Base-by-base conservation (phyloP, 2,113 vertebrate species). In the Rhinopomastus cyanomelas region DNA sequence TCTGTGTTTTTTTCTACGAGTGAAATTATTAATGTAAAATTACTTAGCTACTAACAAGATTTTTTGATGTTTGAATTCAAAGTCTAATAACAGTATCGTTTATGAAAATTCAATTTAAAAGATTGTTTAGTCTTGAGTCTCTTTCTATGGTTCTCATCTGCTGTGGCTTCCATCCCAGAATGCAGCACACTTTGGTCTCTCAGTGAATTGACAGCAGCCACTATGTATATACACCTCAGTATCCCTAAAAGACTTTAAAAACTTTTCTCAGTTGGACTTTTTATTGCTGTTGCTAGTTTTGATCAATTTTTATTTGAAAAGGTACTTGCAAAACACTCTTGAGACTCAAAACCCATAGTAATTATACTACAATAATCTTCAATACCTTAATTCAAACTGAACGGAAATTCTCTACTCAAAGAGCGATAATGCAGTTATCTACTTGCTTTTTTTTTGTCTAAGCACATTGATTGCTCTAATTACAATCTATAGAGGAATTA, bases 241-340 rank as follows among this genome's bases (percentile, higher is more conserved):
- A 88, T 44, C 30, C n/a, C 48, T 67, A 55, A 85, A 79, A 85
- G 46, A 36, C 29, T 51, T 71, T 11, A 64, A 85, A 85, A 66
- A 42, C 5, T 69, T 88, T 62, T 68, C 34, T 46, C 25, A 46
- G 26, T 44, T 39, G 21, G 83, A 85, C 20, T 74, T 93, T 92
- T 90, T 75, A 85, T 83, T 92, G 10, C 36, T 78, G 19, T 68
- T 92, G 42, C 59, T 79, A 73, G 36, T 14, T 49, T 67, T 69
- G 42, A 72, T 57, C 55, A 91, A 62, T 92, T 94, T 78, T 81
- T 26, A 48, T 90, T 93, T 81, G 34, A 94, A 93, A 94, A 92
- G 16, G 44, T 88, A 81, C 42, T 83, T 90, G 26, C 49, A 53
- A 88, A 57, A 49, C 22, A 62, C 71, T 89, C 52, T 60, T 42